These are phyloP conservation scores for Narcine bancroftii DNA, from an alignment of 2,113 vertebrate species.

Conservation along the genomic window DNA sequence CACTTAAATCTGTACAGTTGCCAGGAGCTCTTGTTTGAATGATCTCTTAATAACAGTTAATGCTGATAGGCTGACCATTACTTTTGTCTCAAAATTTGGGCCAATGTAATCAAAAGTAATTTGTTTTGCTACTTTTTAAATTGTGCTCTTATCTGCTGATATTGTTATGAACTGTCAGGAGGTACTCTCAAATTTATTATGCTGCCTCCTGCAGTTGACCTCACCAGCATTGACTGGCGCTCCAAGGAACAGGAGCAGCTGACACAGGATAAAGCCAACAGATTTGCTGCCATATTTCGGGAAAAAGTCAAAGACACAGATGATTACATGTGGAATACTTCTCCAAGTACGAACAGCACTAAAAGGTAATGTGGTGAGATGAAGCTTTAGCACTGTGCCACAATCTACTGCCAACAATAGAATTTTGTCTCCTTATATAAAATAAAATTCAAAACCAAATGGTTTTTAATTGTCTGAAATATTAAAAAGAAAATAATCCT, in stretches of 20 bases:
- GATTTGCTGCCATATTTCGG: constrained; percentile 64
- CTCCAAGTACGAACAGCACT: background rate
- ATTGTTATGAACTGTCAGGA: constrained; percentile 11
- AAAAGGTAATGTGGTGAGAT: constrained; percentile 48
- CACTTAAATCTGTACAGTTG: background rate
- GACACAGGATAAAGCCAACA: constrained; percentile 59
- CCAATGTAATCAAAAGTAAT: background rate
- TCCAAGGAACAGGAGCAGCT: constrained; percentile 66
- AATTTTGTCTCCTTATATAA: background rate
- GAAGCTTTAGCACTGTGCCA: background rate
- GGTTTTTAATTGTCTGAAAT: background rate
- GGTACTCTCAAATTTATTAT: background rate
- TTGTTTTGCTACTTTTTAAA: background rate
- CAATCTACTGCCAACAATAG: background rate
- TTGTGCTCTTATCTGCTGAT: background rate
- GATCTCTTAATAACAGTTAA: background rate
- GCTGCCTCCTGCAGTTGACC: constrained; percentile 66
- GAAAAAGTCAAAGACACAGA: constrained; percentile 68
- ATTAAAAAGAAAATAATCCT: background rate
- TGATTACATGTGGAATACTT: constrained; percentile 72
- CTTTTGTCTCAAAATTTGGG: background rate
- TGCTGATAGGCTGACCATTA: background rate
- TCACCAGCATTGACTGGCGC: constrained; percentile 79
- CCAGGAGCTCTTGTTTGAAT: background rate
- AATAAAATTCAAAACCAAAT: background rate